Conservation (phyloP, 2,113 vertebrate genomes). For the Mionectes macconnelli region DNA sequence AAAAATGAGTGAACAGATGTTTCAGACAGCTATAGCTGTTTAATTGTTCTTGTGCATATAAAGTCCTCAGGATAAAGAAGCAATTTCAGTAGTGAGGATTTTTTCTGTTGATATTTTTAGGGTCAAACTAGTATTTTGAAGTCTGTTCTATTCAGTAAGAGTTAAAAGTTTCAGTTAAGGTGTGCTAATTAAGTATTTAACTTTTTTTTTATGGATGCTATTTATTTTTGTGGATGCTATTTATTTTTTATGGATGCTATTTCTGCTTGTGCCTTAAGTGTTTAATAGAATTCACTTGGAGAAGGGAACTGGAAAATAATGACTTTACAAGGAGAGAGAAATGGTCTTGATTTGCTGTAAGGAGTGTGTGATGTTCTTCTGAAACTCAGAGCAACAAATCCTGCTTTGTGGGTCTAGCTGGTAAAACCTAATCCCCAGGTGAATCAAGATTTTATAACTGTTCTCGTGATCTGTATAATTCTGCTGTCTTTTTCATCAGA, state of each 20-base stretch:
- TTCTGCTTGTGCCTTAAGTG: slow-evolving; percentile 24
- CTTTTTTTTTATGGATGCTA: neutral
- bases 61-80: neutral
- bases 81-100: neutral
- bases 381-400: neutral
- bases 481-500: neutral
- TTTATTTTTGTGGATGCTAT: slow-evolving; percentile 43
- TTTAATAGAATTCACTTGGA: neutral
- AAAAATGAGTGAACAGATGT: neutral
- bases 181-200: neutral
- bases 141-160: neutral
- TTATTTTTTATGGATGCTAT: slow-evolving; percentile 62
- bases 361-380: neutral
- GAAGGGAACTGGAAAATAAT: neutral
- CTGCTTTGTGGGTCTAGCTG: neutral
- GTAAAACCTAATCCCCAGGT: neutral
- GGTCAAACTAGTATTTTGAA: neutral
- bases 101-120: neutral
- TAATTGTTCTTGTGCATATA: neutral
- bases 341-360: neutral
- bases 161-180: neutral
- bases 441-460: neutral
- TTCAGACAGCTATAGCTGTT: neutral
- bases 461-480: neutral
- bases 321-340: neutral